Evolutionary conservation across 2,797 vertebrate species (phyloP).

Genomic region (Gobionotothen gibberifrons): DNA sequence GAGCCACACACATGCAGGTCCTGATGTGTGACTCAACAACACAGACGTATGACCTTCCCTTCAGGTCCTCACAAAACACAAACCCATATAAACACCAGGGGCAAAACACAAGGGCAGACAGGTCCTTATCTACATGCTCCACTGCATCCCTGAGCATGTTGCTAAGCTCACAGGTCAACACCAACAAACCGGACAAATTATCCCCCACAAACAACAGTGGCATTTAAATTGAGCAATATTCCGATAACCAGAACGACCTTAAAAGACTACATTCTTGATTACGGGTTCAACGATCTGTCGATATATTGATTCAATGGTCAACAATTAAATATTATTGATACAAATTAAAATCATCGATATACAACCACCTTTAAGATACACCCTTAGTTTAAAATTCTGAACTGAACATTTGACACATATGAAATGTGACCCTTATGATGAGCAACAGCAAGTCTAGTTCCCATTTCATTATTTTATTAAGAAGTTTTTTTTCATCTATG

Average conservation of each 20-base stretch:
- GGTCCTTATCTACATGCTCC: conserved; percentile 46
- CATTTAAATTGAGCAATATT: background rate
- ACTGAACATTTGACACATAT: too few species aligned
- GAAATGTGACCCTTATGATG: too few species aligned
- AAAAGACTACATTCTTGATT: background rate
- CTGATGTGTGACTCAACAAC: conserved; percentile 28
- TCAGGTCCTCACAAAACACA: conserved; percentile 36
- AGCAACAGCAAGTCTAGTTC: too few species aligned
- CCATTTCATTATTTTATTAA: too few species aligned
- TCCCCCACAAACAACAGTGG: background rate
- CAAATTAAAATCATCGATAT: too few species aligned
- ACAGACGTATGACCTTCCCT: conserved; percentile 52
- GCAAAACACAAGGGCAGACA: conserved; percentile 27
- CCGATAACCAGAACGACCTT: background rate
- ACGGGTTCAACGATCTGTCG: too few species aligned
- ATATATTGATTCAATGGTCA: too few species aligned
- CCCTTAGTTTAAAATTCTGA: too few species aligned
- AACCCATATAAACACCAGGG: conserved; percentile 5
- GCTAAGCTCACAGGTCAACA: conserved; percentile 59
- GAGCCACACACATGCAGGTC: conserved; percentile 22
- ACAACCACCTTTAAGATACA: too few species aligned
- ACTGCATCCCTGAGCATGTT: conserved; percentile 60
- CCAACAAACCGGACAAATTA: conserved; percentile 2
- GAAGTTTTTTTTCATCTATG: too few species aligned
- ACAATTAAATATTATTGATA: too few species aligned